phyloP scores from a whole-genome alignment of 2,797 vertebrate genomes.

The Acanthis flammea region DNA sequence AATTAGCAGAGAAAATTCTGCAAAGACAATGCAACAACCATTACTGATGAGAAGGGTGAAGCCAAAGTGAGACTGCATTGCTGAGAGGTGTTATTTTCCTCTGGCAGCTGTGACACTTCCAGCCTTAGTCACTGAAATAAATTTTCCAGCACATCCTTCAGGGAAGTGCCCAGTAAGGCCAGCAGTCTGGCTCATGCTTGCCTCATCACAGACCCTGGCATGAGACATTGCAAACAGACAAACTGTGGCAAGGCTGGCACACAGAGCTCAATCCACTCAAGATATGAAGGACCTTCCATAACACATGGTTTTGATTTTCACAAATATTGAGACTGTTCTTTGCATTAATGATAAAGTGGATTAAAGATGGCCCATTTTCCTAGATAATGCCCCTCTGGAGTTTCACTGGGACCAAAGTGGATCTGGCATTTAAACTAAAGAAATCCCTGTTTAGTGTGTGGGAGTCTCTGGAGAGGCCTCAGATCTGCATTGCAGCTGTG shows the following conservation, averaged over 20 bases:
- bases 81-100: neutral
- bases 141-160: neutral
- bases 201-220: neutral
- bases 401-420: slow-evolving; percentile 33
- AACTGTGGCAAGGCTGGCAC: neutral
- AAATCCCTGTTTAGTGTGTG: slow-evolving; percentile 5
- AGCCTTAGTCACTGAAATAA: neutral
- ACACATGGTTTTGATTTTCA: neutral
- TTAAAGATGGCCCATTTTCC: neutral
- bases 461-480: slow-evolving; percentile 33
- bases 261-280: neutral
- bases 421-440: slow-evolving; percentile 43
- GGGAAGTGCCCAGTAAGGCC: neutral
- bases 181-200: neutral
- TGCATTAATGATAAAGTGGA: slow-evolving; percentile 46
- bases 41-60: neutral
- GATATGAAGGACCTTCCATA: neutral
- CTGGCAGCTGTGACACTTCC: neutral
- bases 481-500: slow-evolving; percentile 50
- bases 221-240: neutral
- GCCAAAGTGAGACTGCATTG: neutral
- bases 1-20: neutral
- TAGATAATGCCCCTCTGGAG: slow-evolving; percentile 18
- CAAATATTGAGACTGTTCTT: slow-evolving; percentile 34
- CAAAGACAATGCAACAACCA: neutral